phyloP scores from a whole-genome alignment of 2,113 vertebrate species.

The Eulacestoma nigropectus region DNA sequence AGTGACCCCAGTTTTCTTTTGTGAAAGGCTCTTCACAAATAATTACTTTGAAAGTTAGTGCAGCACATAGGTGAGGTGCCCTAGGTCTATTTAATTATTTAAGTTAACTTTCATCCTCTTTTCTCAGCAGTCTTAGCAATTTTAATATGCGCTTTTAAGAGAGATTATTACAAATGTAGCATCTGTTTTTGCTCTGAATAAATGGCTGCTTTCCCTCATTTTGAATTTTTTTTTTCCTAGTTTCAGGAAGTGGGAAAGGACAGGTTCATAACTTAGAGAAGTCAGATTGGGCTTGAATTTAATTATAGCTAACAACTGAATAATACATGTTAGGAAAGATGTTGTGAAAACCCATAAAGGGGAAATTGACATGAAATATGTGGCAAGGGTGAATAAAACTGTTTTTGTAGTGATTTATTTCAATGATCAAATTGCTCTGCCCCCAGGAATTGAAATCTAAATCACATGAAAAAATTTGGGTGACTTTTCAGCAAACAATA shows the following conservation, averaged over 20 bases:
- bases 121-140: neutral
- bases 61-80: neutral
- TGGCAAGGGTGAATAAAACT: neutral
- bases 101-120: neutral
- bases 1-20: neutral
- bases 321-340: neutral
- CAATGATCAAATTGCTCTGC: neutral
- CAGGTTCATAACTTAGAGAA: neutral
- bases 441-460: neutral
- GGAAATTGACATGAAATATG: neutral
- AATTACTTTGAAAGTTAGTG: neutral
- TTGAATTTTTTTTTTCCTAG: neutral
- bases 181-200: neutral
- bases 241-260: neutral
- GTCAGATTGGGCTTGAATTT: neutral
- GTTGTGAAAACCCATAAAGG: neutral
- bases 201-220: neutral
- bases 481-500: neutral
- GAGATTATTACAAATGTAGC: neutral
- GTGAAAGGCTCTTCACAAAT: neutral
- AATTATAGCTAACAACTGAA: neutral
- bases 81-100: slow-evolving; percentile 22
- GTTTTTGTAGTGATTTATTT: neutral
- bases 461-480: neutral
- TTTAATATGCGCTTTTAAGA: neutral